Evolutionary conservation across 2,797 vertebrate species (phyloP).

Genomic region (Dallia pectoralis): DNA sequence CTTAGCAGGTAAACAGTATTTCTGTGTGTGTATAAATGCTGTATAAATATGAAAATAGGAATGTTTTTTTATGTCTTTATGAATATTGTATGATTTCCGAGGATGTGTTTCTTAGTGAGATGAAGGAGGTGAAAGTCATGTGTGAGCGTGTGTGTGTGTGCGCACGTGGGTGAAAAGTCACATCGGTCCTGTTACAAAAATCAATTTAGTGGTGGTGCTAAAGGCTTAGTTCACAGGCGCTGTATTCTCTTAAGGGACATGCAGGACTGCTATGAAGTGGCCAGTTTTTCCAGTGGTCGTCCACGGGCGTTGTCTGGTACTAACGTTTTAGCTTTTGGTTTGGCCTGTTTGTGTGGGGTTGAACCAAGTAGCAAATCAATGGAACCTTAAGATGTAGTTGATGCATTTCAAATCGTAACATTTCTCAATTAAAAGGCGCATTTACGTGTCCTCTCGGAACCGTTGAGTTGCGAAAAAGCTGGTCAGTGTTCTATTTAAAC

Average conservation of each 20-base stretch:
- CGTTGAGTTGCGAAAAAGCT: slow-evolving; percentile 15
- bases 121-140: not conserved
- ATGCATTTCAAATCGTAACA: slow-evolving; percentile 35
- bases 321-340: slow-evolving; percentile 27
- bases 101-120: not conserved
- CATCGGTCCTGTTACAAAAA: slow-evolving; percentile 51
- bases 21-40: slow-evolving; percentile 6
- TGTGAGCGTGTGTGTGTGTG: not conserved
- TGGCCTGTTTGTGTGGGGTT: slow-evolving; percentile 10
- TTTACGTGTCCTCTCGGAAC: not conserved
- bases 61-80: slow-evolving; percentile 2
- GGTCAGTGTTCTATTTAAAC: slow-evolving; percentile 34
- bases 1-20: slow-evolving; percentile 23
- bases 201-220: slow-evolving; percentile 38
- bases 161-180: slow-evolving; percentile 25
- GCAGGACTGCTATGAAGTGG: slow-evolving; percentile 21
- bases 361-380: not conserved
- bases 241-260: slow-evolving; percentile 15
- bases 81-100: not conserved
- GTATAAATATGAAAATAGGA: slow-evolving; percentile 1
- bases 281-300: slow-evolving; percentile 11
- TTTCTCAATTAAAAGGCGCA: slow-evolving; percentile 29
- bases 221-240: slow-evolving; percentile 19
- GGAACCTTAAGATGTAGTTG: slow-evolving; percentile 25
- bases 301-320: slow-evolving; percentile 10